Evolutionary conservation across 2,797 vertebrate genomes (phyloP).

Genomic region (Melanotaenia boesemani): DNA sequence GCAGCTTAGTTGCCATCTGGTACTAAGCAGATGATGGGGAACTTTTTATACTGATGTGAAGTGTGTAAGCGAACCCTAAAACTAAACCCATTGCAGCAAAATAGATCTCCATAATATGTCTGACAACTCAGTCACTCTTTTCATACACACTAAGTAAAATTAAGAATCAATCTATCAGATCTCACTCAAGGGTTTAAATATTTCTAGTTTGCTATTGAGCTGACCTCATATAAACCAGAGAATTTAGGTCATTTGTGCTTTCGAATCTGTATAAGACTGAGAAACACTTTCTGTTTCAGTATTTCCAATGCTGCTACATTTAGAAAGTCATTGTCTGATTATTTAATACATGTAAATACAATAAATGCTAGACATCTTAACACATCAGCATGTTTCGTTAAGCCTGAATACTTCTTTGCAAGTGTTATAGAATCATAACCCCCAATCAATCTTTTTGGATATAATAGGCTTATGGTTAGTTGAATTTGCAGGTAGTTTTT

Average conservation of each 20-base stretch:
- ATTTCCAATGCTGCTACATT: neutral
- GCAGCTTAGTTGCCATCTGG: neutral
- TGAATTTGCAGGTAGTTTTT: conserved; percentile 4
- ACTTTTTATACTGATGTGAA: neutral
- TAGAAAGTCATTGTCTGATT: neutral
- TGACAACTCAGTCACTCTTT: neutral
- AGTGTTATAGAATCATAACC: neutral
- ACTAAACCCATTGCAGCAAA: neutral
- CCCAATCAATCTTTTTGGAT: too few relatives aligned
- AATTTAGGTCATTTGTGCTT: neutral
- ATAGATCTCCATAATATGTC: neutral
- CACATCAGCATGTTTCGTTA: neutral
- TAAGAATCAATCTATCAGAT: neutral
- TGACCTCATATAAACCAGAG: neutral
- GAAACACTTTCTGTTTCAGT: neutral
- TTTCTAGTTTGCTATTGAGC: neutral
- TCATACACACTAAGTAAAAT: neutral
- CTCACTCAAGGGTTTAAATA: neutral
- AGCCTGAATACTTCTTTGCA: neutral
- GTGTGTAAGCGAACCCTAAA: neutral
- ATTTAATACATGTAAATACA: neutral
- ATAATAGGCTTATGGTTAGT: neutral
- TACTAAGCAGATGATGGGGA: neutral
- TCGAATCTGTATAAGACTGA: neutral
- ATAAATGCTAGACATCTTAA: neutral